Percentiles rank a stretch among this genome's conserved stretches.
Conservation (phyloP, 64 coral and sea anemone species). For the Montipora sp. region DNA sequence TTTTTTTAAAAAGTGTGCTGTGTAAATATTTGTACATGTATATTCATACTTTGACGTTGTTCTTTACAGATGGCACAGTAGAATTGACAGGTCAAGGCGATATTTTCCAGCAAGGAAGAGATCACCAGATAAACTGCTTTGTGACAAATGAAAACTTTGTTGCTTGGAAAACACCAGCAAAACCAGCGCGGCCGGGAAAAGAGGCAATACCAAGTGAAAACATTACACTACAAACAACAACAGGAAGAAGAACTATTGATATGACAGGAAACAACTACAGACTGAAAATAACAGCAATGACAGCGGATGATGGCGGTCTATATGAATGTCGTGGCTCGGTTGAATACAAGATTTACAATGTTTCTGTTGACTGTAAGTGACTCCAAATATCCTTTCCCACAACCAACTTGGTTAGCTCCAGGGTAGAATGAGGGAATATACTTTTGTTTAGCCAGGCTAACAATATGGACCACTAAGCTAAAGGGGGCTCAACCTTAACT, state of each 20-base stretch:
- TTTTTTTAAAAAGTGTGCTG: no score
- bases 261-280: not conserved
- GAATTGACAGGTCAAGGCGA: not conserved
- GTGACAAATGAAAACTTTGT: not conserved
- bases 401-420: no score
- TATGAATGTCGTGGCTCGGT: not conserved
- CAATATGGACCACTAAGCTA: no score
- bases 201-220: not conserved
- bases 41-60: not conserved
- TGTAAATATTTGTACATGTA: no score
- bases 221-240: not conserved
- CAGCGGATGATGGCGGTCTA: not conserved
- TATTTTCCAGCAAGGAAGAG: not conserved
- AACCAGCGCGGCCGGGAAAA: not conserved
- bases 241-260: not conserved
- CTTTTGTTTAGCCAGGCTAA: no score
- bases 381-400: not conserved
- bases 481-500: no score
- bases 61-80: slow-evolving; percentile 7
- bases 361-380: slow-evolving; percentile 19
- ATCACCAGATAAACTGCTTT: not conserved
- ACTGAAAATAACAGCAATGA: not conserved
- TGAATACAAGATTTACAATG: not conserved
- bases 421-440: no score
- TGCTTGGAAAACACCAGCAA: slow-evolving; percentile 11